These are phyloP conservation scores for Symphodus melops DNA, from an alignment of 2,113 vertebrate genomes.

Conservation along the genomic window DNA sequence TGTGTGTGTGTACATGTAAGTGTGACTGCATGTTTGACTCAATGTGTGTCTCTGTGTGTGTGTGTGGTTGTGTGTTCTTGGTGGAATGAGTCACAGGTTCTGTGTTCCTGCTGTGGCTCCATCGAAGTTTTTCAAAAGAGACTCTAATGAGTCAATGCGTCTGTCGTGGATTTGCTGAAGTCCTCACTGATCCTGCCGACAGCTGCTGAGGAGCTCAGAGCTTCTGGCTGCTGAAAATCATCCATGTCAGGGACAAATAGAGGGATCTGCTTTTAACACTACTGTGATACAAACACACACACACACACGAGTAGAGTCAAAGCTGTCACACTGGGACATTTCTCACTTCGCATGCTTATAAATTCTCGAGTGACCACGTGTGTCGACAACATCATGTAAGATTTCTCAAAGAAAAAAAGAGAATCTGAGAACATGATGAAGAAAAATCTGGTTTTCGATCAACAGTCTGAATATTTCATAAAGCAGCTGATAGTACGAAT, in stretches of 20 bases:
- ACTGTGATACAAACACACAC: neutral
- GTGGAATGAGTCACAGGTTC: conserved; percentile 51
- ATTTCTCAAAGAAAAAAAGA: too few species aligned
- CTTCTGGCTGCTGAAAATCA: conserved; percentile 3
- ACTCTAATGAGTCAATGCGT: conserved; percentile 38
- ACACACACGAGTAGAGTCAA: conserved; percentile 3
- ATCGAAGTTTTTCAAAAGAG: conserved; percentile 40
- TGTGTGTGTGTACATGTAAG: conserved; percentile 23
- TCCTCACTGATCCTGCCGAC: conserved; percentile 16
- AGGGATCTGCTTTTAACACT: conserved; percentile 14
- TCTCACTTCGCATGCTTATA: too few species aligned
- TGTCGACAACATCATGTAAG: too few species aligned
- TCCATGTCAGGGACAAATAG: conserved; percentile 14
- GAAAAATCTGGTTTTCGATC: too few species aligned
- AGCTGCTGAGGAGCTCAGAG: conserved; percentile 44
- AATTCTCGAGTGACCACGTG: too few species aligned
- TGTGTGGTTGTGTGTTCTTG: conserved; percentile 35
- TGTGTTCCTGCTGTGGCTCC: conserved; percentile 46
- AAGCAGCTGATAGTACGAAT: too few species aligned
- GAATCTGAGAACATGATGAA: too few species aligned
- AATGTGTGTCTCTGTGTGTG: conserved; percentile 23
- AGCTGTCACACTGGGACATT: neutral
- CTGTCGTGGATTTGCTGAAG: conserved; percentile 41
- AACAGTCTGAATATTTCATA: neutral
- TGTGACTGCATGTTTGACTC: conserved; percentile 31